These are phyloP conservation scores for Julus scandinavius DNA, from an alignment of 2,888 invertebrate genomes.

Conservation along the genomic window DNA sequence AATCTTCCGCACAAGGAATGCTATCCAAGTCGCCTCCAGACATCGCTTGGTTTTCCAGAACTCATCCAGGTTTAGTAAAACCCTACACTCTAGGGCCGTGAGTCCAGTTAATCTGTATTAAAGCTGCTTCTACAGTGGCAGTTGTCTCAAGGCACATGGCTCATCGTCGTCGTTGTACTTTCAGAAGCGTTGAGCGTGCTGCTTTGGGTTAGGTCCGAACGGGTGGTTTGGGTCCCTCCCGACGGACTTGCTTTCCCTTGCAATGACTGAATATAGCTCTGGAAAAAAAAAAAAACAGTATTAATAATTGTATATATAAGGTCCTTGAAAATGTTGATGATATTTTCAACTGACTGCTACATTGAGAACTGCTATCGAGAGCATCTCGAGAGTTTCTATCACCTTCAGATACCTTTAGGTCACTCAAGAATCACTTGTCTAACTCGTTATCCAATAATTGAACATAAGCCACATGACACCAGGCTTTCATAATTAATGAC, in stretches of 20 bases:
- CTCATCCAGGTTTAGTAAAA: neutral
- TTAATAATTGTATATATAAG: too few relatives aligned
- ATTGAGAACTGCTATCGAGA: too few relatives aligned
- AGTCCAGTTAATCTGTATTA: neutral
- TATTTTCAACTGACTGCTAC: too few relatives aligned
- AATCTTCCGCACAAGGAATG: too few relatives aligned
- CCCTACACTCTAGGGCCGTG: neutral
- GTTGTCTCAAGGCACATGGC: constrained; percentile 58
- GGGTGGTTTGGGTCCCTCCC: constrained; percentile 75
- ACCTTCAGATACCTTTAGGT: too few relatives aligned
- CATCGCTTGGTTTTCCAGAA: neutral
- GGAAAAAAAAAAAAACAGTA: constrained; percentile 61
- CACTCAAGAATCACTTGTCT: too few relatives aligned
- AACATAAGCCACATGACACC: too few relatives aligned
- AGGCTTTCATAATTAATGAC: too few relatives aligned
- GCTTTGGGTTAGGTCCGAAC: constrained; percentile 77
- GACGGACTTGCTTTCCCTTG: constrained; percentile 77
- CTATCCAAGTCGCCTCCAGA: neutral
- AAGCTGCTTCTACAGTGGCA: constrained; percentile 11
- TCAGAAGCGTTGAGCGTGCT: constrained; percentile 57
- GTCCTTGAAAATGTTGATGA: too few relatives aligned
- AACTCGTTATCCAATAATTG: too few relatives aligned
- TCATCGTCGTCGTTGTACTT: constrained; percentile 58
- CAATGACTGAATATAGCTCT: constrained; percentile 84
- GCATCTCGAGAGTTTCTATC: too few relatives aligned